Evolutionary conservation across 2,888 invertebrate species (phyloP).

Genomic region (Plebejus melissa): DNA sequence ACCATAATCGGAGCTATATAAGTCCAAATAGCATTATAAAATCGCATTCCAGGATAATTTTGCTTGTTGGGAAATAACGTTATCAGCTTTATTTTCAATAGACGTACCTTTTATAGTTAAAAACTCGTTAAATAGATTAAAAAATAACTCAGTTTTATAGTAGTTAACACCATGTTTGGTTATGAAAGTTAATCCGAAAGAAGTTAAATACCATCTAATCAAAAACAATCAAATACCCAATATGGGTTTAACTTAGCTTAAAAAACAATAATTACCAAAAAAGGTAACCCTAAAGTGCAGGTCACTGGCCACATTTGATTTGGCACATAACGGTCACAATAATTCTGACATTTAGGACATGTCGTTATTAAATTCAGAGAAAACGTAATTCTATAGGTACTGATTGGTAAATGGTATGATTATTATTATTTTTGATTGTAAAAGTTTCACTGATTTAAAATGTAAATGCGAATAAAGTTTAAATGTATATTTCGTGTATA

Average conservation of each 20-base stretch:
- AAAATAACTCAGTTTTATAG: neutral
- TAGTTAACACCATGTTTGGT: neutral
- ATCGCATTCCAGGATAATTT: no score
- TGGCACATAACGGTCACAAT: slow-evolving; percentile 25
- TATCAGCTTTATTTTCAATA: neutral
- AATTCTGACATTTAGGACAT: slow-evolving; percentile 18
- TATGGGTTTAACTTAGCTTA: neutral
- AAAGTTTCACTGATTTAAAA: neutral
- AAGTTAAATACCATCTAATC: neutral
- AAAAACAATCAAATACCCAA: slow-evolving; percentile 23
- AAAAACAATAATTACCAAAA: slow-evolving; percentile 21
- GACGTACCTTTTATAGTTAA: neutral
- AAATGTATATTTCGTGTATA: no score
- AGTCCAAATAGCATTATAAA: no score
- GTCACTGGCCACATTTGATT: slow-evolving; percentile 14
- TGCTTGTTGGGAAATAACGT: neutral
- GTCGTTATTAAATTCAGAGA: slow-evolving; percentile 1
- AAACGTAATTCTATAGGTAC: neutral
- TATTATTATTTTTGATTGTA: neutral
- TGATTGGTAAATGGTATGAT: neutral
- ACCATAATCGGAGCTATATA: no score
- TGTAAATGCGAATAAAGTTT: neutral
- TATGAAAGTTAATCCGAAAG: neutral
- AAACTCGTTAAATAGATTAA: neutral
- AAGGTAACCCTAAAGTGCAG: slow-evolving; percentile 10